Evolutionary conservation across 2,113 vertebrate genomes (phyloP).

Genomic region (Trachemys scripta): DNA sequence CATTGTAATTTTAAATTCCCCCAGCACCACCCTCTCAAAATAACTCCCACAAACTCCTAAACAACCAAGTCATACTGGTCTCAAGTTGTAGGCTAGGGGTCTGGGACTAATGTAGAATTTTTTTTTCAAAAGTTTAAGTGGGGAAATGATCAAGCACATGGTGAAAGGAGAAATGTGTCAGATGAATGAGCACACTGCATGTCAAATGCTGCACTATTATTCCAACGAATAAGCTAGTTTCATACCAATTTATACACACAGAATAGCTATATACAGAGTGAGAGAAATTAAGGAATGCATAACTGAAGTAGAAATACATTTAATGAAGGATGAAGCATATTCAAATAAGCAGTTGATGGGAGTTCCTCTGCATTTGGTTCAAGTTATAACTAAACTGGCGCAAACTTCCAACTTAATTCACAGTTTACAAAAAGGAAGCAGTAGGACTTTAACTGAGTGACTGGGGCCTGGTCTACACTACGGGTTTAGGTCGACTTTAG

Average conservation of each 20-base stretch:
- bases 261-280: not conserved
- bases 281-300: not conserved
- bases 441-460: not conserved
- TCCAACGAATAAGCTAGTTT: not conserved
- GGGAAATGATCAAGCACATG: not conserved
- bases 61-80: not conserved
- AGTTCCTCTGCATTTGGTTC: not conserved
- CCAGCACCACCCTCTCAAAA: not conserved
- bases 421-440: not conserved
- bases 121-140: not conserved
- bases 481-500: too few relatives aligned
- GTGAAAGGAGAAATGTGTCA: not conserved
- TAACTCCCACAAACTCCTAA: not conserved
- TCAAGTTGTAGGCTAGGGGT: not conserved
- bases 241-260: not conserved
- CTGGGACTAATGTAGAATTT: not conserved
- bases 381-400: not conserved
- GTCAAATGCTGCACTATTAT: not conserved
- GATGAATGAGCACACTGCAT: not conserved
- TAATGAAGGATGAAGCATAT: not conserved
- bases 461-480: not conserved
- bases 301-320: not conserved
- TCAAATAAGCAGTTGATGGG: not conserved
- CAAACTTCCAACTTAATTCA: not conserved
- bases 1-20: too few relatives aligned